Percentiles rank a stretch among this genome's conserved stretches.
Evolutionary conservation across 2,797 vertebrate genomes (phyloP).

Genomic region (Trachurus trachurus): DNA sequence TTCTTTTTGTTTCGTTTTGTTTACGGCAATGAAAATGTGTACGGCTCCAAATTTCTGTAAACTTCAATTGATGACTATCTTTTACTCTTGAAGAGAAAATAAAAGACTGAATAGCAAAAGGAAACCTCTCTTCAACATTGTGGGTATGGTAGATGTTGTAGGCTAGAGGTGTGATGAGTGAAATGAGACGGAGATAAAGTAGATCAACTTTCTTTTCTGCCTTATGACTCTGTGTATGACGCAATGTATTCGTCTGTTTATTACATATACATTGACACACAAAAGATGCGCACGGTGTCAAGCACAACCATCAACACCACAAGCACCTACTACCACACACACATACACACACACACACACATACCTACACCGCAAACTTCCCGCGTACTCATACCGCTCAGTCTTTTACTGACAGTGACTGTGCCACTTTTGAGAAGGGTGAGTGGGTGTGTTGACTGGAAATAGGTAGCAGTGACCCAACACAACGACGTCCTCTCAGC

Average conservation of each 20-base stretch:
- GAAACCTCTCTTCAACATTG: neutral
- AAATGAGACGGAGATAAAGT: slow-evolving; percentile 6
- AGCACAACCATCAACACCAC: slow-evolving; percentile 51
- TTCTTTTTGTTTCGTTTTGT: slow-evolving; percentile 7
- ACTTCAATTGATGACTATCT: neutral
- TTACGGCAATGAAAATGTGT: neutral
- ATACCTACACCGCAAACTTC: slow-evolving; percentile 65
- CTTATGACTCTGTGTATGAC: slow-evolving; percentile 5
- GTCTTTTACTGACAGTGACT: slow-evolving; percentile 76
- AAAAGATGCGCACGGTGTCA: slow-evolving; percentile 25
- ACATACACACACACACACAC: slow-evolving; percentile 20
- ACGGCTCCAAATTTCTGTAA: neutral
- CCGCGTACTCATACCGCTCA: slow-evolving; percentile 63
- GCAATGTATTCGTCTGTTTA: slow-evolving; percentile 11
- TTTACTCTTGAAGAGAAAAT: slow-evolving; percentile 3
- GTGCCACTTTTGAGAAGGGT: slow-evolving; percentile 73
- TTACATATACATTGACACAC: slow-evolving; percentile 8
- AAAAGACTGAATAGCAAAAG: neutral
- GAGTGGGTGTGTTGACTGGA: slow-evolving; percentile 80
- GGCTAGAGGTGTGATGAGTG: slow-evolving; percentile 1
- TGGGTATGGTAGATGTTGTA: neutral
- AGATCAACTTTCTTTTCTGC: slow-evolving; percentile 8
- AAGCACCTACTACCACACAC: slow-evolving; percentile 40
- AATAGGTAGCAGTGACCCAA: slow-evolving; percentile 66
- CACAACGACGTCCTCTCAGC: slow-evolving; percentile 21